Base-by-base conservation (phyloP, 2,113 vertebrate species). In the Anser cygnoides region DNA sequence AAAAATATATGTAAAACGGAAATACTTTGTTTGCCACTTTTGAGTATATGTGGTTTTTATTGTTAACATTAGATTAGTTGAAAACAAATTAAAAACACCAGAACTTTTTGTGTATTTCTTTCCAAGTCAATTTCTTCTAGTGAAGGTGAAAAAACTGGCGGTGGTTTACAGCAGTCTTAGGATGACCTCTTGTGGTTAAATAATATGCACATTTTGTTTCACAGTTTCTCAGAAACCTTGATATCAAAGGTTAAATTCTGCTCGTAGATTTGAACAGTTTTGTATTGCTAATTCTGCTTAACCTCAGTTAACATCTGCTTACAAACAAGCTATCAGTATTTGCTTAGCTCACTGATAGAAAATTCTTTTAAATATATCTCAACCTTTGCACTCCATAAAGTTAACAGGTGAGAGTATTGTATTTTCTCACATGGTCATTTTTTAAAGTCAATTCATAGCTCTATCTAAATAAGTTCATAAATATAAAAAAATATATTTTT, bases 161-260 rank as follows among this genome's bases (percentile, higher is more conserved):
- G 22, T 2, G 5, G 13, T 33, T 94, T 87, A 57, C 16, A 39
- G 21, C 13, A 72, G 95, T 94, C 83, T 22, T 96, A 70, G 14
- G 13, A 71, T 81, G 97, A 96, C 97, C 96, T 88, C 97, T 97
- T 92, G 97, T 97, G 97, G 97, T 89, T 88, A 87, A 82, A 79
- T 37, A 58, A 71, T 37, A 79, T 3, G 79, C 4, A 6, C 13
- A 49, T 43, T 83, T 78, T 43, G 25, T 70, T 61, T 65, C 46
- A 55, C 50, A 35, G 35, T 59, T 87, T 54, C 50, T 58, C 44
- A 29, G 50, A 92, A 76, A 29, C 7, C 23, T 10, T 33, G 19
- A 12, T 65, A 43, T 41, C 57, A 55, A 86, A 92, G 54, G 77
- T 81, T 79, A 75, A 82, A 66, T 58, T 87, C 87, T 73, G 41